These are phyloP conservation scores for Oreortyx pictus DNA, from an alignment of 2,797 vertebrate genomes.

Conservation along the genomic window DNA sequence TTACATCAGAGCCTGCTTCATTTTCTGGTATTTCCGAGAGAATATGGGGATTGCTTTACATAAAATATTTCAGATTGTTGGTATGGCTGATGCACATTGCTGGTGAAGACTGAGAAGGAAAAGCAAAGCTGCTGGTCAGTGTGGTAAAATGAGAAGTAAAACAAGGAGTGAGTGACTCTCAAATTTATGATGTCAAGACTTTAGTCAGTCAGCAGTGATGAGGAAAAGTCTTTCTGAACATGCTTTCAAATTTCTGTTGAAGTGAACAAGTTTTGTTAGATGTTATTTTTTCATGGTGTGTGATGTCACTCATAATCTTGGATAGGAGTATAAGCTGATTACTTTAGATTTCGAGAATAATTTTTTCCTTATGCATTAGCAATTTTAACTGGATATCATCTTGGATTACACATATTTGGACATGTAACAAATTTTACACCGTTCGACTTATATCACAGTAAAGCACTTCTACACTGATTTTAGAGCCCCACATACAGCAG, in stretches of 20 bases:
- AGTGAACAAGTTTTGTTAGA: background rate
- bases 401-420: background rate
- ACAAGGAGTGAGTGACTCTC: background rate
- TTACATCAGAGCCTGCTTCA: background rate
- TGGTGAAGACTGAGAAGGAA: background rate
- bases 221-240: background rate
- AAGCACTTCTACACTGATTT: background rate
- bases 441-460: background rate
- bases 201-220: background rate
- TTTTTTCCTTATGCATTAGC: background rate
- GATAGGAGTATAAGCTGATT: background rate
- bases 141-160: background rate
- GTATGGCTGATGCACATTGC: background rate
- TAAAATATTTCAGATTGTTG: background rate
- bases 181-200: background rate
- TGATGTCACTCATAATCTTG: constrained; percentile 10
- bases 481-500: background rate
- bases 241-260: background rate
- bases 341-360: background rate
- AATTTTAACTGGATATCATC: background rate
- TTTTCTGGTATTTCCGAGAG: background rate
- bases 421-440: background rate
- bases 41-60: background rate
- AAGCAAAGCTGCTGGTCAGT: background rate
- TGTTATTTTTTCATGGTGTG: constrained; percentile 19